phyloP scores from a whole-genome alignment of 1,140 invertebrate species.

The Brachionus paranguensis region DNA sequence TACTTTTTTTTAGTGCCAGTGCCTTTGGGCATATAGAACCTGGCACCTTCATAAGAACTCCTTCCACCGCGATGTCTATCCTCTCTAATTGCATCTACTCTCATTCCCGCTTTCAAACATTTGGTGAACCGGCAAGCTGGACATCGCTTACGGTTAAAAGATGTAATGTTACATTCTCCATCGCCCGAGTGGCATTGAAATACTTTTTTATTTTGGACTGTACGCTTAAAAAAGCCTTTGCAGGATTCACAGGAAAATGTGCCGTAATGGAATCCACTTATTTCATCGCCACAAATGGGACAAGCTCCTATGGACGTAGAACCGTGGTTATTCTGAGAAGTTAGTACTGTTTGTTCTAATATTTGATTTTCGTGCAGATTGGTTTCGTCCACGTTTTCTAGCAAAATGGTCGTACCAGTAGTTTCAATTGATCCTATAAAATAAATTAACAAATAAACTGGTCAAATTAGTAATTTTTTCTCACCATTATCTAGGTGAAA shows the following conservation, averaged over 20 bases:
- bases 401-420: background rate
- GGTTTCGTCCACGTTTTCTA: background rate
- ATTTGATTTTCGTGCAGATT: background rate
- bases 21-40: constrained; percentile 40
- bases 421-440: background rate
- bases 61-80: constrained; percentile 86
- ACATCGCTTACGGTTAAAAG: constrained; percentile 88
- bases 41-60: constrained; percentile 70
- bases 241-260: constrained; percentile 94
- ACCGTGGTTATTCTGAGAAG: background rate
- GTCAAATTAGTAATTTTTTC: too few relatives aligned
- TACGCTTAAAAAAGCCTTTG: constrained; percentile 96
- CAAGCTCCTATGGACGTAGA: constrained; percentile 66
- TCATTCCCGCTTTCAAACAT: constrained; percentile 91
- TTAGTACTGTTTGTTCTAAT: background rate
- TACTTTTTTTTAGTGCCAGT: constrained; percentile 43
- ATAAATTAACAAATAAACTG: too few relatives aligned
- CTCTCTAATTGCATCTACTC: constrained; percentile 87
- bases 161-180: constrained; percentile 77
- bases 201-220: constrained; percentile 92
- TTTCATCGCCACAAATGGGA: constrained; percentile 88
- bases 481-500: background rate
- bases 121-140: constrained; percentile 94
- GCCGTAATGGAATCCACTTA: constrained; percentile 59
- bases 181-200: constrained; percentile 79